Base-by-base conservation (phyloP, 2,888 invertebrate genomes). In the Leptopilina myrica region DNA sequence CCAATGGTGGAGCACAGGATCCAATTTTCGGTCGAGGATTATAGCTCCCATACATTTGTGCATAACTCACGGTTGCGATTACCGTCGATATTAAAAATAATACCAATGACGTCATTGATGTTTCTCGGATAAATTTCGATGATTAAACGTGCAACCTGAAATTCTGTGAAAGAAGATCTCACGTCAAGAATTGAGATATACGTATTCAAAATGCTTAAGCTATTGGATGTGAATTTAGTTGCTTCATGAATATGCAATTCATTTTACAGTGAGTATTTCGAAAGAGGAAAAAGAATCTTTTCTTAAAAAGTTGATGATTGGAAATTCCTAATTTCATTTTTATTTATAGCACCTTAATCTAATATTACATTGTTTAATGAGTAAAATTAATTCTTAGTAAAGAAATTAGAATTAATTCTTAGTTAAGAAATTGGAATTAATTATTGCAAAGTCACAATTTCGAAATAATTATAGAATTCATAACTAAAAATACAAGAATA, bases 1-100 rank as follows among this genome's bases (percentile, higher is more conserved):
- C 92, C 26, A 93, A 85, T 1, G 93, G 92, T 0, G 94, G 94
- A 0, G 94, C 93, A 79, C 94, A 94, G 0, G 93, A 93, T 0
- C 94, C 94, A 0, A 85, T 84, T 79, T 90, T 92, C 15, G 40
- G 3, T 33, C 20, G 53, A 9, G 40, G 59, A 40, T 75, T 12
- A 56, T 46, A 8, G 26, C 26, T 73, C 20, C 53, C 26, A 33
- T 62, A 78, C 40, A n/a, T 53, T 64, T 83, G 83, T n/a, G 77
- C 76, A 14, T 64, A 59, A 40, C 53, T 40, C n/a, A 65, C 77
- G 1, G 20, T 78, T 20, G 73, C 1, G 8, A 76, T 64, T 8
- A 20, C 62, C n/a, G 79, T 12, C 49, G 77, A 15, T 11, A 79
- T 20, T 65, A 12, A 76, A 78, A 78, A 62, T 46, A 73, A 73